A percentile compares a stretch with the other conserved stretches of the same genome.
Conservation (phyloP, 2,797 vertebrate species). For the Euthynnus affinis region DNA sequence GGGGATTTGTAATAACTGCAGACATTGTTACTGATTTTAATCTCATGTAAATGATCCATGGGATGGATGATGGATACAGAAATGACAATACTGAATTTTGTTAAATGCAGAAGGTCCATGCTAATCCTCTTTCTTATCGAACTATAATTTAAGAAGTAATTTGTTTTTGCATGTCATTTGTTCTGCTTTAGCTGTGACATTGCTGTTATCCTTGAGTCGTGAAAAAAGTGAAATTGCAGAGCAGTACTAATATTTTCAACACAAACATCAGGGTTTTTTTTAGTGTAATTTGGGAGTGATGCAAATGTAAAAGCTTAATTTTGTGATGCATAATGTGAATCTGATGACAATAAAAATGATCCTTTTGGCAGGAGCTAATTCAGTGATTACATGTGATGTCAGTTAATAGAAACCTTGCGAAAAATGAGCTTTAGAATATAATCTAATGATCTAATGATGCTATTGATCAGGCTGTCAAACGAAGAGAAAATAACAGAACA, state of each 20-base stretch:
- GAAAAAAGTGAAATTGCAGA: neutral
- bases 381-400: neutral
- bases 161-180: neutral
- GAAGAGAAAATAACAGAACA: neutral
- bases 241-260: neutral
- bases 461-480: neutral
- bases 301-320: neutral
- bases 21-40: neutral
- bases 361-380: neutral
- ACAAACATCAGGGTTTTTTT: neutral
- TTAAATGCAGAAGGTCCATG: neutral
- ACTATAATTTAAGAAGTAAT: slow-evolving; percentile 15
- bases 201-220: neutral
- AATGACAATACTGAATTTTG: neutral
- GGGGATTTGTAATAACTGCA: slow-evolving; percentile 8
- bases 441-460: neutral
- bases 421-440: neutral
- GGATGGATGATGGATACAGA: slow-evolving; percentile 7
- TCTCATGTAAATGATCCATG: neutral
- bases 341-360: neutral
- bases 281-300: neutral
- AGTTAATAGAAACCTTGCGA: neutral
- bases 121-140: slow-evolving; percentile 12
- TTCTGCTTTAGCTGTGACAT: neutral
- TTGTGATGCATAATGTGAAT: neutral